phyloP scores from a whole-genome alignment of 2,888 invertebrate species.

The Geophilus truncorum region DNA sequence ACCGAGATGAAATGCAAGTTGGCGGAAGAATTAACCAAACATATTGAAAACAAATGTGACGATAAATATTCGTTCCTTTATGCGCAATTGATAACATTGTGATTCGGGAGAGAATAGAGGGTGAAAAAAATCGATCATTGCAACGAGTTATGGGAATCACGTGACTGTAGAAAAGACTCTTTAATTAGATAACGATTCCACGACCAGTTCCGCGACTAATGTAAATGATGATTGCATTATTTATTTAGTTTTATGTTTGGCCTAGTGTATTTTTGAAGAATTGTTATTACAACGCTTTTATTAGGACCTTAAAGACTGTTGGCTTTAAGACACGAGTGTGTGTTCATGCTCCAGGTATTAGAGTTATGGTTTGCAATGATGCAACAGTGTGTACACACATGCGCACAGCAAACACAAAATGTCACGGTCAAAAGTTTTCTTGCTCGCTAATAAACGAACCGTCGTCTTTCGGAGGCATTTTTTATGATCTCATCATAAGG shows the following conservation, averaged over 20 bases:
- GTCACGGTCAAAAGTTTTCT: neutral
- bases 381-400: neutral
- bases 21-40: constrained; percentile 16
- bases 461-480: neutral
- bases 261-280: no score
- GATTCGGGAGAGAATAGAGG: neutral
- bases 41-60: constrained; percentile 15
- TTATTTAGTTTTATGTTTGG: no score
- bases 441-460: neutral
- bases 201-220: neutral
- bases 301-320: no score
- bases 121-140: neutral
- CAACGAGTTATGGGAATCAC: no score
- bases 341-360: no score
- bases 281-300: no score
- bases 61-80: neutral
- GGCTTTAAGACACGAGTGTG: no score
- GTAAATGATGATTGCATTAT: no score
- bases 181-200: neutral
- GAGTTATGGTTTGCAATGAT: neutral
- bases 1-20: constrained; percentile 7
- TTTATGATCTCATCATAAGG: neutral
- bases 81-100: neutral
- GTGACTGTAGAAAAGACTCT: neutral
- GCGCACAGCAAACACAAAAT: neutral